Base-by-base conservation (phyloP, 2,888 invertebrate species). In the Neoitamus cyanurus region DNA sequence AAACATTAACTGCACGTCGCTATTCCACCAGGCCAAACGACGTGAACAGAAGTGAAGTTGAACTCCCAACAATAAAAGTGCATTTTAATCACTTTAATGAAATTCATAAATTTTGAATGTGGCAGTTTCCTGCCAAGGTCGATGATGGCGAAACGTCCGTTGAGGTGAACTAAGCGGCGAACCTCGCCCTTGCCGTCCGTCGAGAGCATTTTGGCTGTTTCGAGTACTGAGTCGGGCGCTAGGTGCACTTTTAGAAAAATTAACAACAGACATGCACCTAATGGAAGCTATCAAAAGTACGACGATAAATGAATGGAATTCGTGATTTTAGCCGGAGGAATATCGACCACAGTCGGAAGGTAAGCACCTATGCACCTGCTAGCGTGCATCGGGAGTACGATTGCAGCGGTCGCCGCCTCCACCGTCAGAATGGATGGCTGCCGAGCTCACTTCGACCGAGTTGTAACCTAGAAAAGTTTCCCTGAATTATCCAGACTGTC, bases 271-370 rank as follows among this genome's bases (percentile, higher is more conserved):
- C 58, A 58, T 58, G 58, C 58, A 58, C 25, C 25, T 58, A 58
- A 58, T 58, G 58, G 58, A 25, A 58, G 58, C 58, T 58, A 58
- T 58, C 58, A 58, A 58, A 58, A 58, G 58, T 58, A 58, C 58
- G 58, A 58, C 58, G 25, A 58, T 58, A 58, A 58, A 58, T 58
- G 58, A 58, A 58, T 58, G 58, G 58, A 58, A 58, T 58, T 58
- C 58, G 58, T 58, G 58, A 58, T 58, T 58, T 58, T 15, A 58
- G 20, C 58, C 0, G 58, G 58, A 20, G 58, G 25, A 58, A 20
- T 58, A 58, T 58, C 58, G 58, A 58, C 20, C 58, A 15, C 58
- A 20, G 25, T 6, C 58, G 58, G 25, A 58, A 58, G 25, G 58
- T 58, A 58, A 25, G 58, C 3, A 42, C 42, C 42, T 42, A n/a